phyloP scores from a whole-genome alignment of 2,113 vertebrate species.

The Heterochromis multidens region DNA sequence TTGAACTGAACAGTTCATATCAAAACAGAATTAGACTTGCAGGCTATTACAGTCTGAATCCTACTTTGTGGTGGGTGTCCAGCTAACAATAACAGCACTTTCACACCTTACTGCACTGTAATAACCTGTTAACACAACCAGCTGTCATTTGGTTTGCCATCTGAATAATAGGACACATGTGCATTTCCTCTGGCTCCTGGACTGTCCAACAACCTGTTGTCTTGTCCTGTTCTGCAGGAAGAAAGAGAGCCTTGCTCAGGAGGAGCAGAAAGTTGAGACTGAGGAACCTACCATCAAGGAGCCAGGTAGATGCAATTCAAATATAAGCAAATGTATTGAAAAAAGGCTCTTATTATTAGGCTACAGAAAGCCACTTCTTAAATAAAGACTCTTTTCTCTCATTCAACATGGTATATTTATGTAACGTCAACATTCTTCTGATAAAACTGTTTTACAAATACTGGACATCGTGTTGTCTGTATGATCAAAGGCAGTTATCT shows the following conservation, averaged over 20 bases:
- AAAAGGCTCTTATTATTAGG: not conserved
- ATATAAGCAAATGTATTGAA: not conserved
- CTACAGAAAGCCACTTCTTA: too few relatives aligned
- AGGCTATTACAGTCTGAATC: not conserved
- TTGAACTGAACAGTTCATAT: not conserved
- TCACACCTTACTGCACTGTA: not conserved
- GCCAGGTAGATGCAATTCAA: constrained; percentile 15
- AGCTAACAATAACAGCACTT: not conserved
- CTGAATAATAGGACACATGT: not conserved
- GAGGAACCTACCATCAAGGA: not conserved
- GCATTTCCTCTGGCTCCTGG: rapidly evolving
- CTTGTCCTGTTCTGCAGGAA: constrained; percentile 37
- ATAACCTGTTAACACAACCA: not conserved
- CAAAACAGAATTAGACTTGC: not conserved
- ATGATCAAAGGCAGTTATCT: not conserved
- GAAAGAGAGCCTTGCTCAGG: constrained; percentile 8
- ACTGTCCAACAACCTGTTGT: not conserved
- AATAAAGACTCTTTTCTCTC: not conserved
- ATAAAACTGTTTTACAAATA: not conserved
- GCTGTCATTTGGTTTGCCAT: not conserved
- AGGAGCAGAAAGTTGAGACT: constrained; percentile 19
- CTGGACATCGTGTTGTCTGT: rapidly evolving
- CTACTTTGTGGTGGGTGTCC: not conserved
- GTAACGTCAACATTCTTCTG: not conserved
- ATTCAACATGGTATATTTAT: not conserved